Evolutionary conservation across 2,113 vertebrate species (phyloP).

Genomic region (Heterotis niloticus): DNA sequence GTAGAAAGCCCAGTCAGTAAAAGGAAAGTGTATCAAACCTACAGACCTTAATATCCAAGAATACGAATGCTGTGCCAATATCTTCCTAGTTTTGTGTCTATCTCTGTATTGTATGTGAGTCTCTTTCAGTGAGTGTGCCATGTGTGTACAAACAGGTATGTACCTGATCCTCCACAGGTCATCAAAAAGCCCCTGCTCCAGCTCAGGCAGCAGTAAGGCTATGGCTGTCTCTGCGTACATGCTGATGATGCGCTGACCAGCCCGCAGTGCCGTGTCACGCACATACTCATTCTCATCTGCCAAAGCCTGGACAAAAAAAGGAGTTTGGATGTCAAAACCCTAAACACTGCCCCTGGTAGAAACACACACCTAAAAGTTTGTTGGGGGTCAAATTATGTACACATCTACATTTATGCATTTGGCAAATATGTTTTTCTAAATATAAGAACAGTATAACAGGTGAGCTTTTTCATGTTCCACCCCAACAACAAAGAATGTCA

Average conservation of each 20-base stretch:
- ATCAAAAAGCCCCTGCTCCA: constrained; percentile 96
- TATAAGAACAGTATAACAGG: no score
- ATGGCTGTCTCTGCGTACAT: constrained; percentile 97
- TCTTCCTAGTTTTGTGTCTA: background rate
- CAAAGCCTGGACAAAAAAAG: constrained; percentile 70
- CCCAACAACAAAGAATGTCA: no score
- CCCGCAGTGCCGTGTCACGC: constrained; percentile 87
- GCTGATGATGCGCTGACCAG: constrained; percentile 90
- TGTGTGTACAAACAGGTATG: background rate
- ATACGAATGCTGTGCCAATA: background rate
- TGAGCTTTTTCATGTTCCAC: no score
- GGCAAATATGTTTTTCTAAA: no score
- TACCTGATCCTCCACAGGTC: constrained; percentile 97
- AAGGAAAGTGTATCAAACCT: background rate
- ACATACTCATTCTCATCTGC: constrained; percentile 98
- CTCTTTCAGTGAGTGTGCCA: background rate
- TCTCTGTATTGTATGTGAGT: no score
- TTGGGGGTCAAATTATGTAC: no score
- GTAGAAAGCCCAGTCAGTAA: background rate
- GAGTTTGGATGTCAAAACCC: constrained; percentile 49
- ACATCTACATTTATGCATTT: no score
- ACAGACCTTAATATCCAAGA: background rate
- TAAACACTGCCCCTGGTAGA: no score
- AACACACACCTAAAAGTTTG: no score
- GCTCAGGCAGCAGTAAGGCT: constrained; percentile 84